A percentile compares a stretch with the other conserved stretches of the same genome.
Conservation (phyloP, 2,888 invertebrate species). For the Drepanosiphum platanoidis region DNA sequence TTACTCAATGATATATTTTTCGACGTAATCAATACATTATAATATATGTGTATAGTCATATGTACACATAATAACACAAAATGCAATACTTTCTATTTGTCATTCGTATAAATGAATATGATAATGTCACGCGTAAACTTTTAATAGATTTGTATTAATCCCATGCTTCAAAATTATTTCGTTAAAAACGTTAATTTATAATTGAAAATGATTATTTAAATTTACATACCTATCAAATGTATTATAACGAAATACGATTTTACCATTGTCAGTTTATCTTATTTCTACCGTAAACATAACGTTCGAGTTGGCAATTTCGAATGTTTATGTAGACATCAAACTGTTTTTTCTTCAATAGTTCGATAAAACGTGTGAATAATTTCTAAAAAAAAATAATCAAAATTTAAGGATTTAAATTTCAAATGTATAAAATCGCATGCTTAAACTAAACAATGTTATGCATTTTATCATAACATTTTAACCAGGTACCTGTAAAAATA, state of each 20-base stretch:
- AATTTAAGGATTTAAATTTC: neutral
- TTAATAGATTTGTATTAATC: too few relatives aligned
- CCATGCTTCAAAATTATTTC: too few relatives aligned
- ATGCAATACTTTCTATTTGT: too few relatives aligned
- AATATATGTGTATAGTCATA: neutral
- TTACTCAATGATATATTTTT: neutral
- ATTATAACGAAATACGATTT: neutral
- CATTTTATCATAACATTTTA: neutral
- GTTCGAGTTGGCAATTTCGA: neutral
- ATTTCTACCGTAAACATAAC: neutral
- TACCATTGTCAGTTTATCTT: neutral
- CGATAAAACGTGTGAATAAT: neutral
- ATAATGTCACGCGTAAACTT: too few relatives aligned
- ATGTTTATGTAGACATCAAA: neutral
- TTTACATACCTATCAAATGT: too few relatives aligned
- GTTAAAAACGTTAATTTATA: too few relatives aligned
- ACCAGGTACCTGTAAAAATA: too few relatives aligned
- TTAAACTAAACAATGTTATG: neutral
- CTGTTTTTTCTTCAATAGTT: neutral
- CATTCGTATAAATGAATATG: too few relatives aligned
- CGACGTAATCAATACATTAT: neutral
- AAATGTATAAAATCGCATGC: neutral
- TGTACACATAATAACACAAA: neutral
- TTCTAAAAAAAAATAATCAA: neutral
- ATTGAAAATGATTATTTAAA: too few relatives aligned